Evolutionary conservation across 37 sponge, comb jelly and placozoan genomes (phyloP), one percentile per base, ranked within the genome.

Genomic region (Chondrosia reniformis): DNA sequence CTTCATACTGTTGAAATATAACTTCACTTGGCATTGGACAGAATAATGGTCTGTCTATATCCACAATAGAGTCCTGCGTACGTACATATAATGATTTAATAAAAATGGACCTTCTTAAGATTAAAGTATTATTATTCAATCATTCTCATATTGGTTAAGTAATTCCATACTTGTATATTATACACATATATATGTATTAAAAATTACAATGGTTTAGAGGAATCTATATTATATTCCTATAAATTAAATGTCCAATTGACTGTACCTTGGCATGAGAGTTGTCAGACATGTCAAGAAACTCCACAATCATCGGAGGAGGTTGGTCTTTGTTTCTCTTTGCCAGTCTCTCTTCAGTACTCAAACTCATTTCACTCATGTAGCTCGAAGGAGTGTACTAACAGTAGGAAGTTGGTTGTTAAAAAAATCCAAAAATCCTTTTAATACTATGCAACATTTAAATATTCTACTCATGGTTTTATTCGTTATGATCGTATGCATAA

Each of bases 21-120:
- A 98, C 69, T 81, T 98, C 93, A 22, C 93, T 86, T 19, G 99
- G 99, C 40, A 90, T 89, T 28, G 93, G 89, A 39, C 95, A 91
- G 52, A 98, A 98, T 21, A 98, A 62, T 22, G 99, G 93, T 61
- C 84, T 79, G 81, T 92, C 91, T 58, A 95, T 74, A 22, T 84
- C 85, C 49, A 96, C 78, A 72, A 46, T 40, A 38, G 76, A 81
- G 22, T 92, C 94, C 94, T 93, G 34, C 8, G 76, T 0, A 1
- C 6, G 22, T 30, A 59, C 61, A 59, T 13, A 19, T 30, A 59
- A n/a, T n/a, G n/a, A n/a, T n/a, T n/a, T n/a, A n/a, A n/a, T n/a
- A n/a, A n/a, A n/a, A n/a, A n/a, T n/a, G n/a, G n/a, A n/a, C n/a
- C n/a, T n/a, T n/a, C n/a, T n/a, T n/a, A n/a, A n/a, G n/a, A n/a